Percentiles rank a stretch among this genome's conserved stretches.
Conservation (phyloP, 2,888 invertebrate genomes). For the Galerucella pusilla region DNA sequence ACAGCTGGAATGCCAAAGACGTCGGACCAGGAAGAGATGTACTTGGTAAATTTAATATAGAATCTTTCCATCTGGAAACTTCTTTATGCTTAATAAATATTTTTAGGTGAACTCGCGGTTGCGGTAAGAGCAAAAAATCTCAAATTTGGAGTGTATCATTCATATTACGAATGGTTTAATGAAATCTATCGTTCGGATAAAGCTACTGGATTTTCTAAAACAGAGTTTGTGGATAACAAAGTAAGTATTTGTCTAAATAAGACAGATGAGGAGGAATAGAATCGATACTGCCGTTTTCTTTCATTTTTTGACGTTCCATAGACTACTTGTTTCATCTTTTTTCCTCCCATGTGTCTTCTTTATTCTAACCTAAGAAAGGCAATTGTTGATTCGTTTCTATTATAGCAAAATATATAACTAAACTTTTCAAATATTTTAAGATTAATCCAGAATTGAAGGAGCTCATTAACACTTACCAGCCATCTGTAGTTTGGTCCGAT, state of each 20-base stretch:
- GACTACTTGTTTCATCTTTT: too few relatives aligned
- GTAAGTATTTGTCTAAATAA: slow-evolving; percentile 1
- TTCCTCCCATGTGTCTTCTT: too few relatives aligned
- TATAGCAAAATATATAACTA: too few relatives aligned
- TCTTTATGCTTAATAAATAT: not conserved
- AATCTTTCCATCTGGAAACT: too few relatives aligned
- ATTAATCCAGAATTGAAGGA: slow-evolving; percentile 82
- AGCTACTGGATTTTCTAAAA: slow-evolving; percentile 70
- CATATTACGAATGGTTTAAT: slow-evolving; percentile 89
- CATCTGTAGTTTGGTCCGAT: slow-evolving; percentile 91
- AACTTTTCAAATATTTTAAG: not conserved
- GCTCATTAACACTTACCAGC: slow-evolving; percentile 74
- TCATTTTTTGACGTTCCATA: not conserved
- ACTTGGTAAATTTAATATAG: slow-evolving; percentile 49
- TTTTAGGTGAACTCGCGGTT: slow-evolving; percentile 72
- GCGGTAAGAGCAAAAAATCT: slow-evolving; percentile 74
- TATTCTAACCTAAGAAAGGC: too few relatives aligned
- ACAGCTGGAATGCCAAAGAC: slow-evolving; percentile 81
- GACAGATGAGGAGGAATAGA: not conserved
- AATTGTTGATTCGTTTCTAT: too few relatives aligned
- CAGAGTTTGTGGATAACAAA: slow-evolving; percentile 76
- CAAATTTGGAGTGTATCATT: slow-evolving; percentile 87
- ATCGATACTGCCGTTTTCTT: not conserved
- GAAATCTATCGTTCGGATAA: slow-evolving; percentile 82
- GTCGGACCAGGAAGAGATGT: slow-evolving; percentile 57